Evolutionary conservation across 2,113 vertebrate species (phyloP).

Genomic region (Columba janthina): DNA sequence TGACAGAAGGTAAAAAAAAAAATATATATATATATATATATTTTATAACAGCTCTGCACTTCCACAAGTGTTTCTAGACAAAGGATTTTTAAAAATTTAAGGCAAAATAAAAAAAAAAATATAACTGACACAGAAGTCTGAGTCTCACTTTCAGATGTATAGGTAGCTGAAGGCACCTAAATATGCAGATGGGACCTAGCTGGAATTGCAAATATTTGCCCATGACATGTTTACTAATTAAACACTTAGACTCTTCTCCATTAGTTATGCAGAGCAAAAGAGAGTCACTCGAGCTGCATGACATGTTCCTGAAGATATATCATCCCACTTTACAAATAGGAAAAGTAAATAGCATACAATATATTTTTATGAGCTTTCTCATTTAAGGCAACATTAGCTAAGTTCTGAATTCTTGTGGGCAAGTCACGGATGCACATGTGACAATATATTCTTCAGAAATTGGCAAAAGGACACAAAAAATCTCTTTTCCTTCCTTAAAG

Average conservation of each 20-base stretch:
- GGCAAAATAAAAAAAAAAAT: background rate
- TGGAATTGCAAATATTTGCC: background rate
- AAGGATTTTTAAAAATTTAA: background rate
- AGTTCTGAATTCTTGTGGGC: background rate
- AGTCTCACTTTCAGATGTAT: background rate
- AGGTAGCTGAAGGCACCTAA: background rate
- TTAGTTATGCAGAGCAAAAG: background rate
- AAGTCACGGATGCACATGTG: accelerated
- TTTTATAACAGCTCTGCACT: background rate
- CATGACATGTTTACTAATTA: background rate
- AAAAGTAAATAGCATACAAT: background rate
- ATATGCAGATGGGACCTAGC: background rate
- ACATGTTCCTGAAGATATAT: background rate
- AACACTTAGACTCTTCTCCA: background rate
- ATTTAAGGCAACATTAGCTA: background rate
- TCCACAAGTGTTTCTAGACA: background rate
- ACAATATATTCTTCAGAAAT: background rate
- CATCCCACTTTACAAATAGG: background rate
- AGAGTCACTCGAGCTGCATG: background rate
- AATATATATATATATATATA: background rate
- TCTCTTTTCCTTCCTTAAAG: background rate
- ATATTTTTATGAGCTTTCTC: background rate
- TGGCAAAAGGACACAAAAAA: background rate
- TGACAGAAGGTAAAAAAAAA: background rate
- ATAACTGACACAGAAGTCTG: accelerated